A percentile compares a stretch with the other conserved stretches of the same genome.
Evolutionary conservation across 1,140 invertebrate genomes (phyloP).

Genomic region (Drosophila bocqueti): DNA sequence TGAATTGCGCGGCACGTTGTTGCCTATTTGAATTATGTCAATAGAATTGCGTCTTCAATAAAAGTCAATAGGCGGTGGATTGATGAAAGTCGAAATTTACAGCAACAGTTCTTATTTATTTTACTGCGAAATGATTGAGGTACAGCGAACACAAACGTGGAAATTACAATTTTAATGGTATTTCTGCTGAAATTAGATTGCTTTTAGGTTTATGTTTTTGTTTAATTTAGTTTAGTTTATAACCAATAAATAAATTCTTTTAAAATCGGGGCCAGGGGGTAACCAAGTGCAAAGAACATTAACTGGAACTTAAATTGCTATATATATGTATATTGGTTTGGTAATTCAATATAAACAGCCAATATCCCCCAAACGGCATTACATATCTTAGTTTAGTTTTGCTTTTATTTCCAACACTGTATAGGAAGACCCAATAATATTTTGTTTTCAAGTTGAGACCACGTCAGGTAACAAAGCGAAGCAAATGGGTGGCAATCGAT

Average conservation of each 20-base stretch:
- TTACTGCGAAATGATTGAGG: conserved; percentile 4
- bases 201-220: background rate
- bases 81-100: conserved; percentile 44
- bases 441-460: background rate
- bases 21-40: conserved; percentile 80
- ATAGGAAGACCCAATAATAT: background rate
- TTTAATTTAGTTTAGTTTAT: background rate
- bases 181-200: background rate
- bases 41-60: conserved; percentile 77
- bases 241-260: too few relatives aligned
- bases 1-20: conserved; percentile 79
- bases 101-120: conserved; percentile 33
- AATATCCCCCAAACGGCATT: background rate
- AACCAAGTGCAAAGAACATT: too few relatives aligned
- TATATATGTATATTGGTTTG: background rate
- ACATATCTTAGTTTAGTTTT: background rate
- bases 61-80: conserved; percentile 57
- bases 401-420: conserved; percentile 4
- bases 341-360: background rate
- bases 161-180: conserved; percentile 2
- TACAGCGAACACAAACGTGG: background rate
- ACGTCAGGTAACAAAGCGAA: background rate
- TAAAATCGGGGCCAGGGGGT: too few relatives aligned
- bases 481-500: background rate
- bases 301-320: too few relatives aligned